Evolutionary conservation across 2,888 invertebrate genomes (phyloP).

Genomic region (Sinhomidia bicolor): DNA sequence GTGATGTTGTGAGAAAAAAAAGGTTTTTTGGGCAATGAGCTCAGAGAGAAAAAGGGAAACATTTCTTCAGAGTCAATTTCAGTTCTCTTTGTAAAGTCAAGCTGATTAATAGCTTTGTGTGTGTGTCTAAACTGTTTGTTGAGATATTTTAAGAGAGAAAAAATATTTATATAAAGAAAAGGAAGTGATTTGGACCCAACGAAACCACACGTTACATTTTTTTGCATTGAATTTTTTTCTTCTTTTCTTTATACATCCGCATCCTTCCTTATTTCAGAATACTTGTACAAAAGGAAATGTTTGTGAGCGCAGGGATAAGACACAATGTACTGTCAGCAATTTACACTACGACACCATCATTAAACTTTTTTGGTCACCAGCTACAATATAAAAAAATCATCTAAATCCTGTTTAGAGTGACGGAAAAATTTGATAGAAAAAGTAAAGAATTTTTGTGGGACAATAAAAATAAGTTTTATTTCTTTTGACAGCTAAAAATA

Average conservation of each 20-base stretch:
- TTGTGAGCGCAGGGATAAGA: too few relatives aligned
- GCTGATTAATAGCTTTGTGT: constrained; percentile 62
- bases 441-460: neutral
- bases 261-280: neutral
- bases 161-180: neutral
- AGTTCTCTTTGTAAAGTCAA: constrained; percentile 43
- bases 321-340: neutral
- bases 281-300: neutral
- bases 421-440: neutral
- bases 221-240: neutral
- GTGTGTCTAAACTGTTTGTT: neutral
- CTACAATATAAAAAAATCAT: constrained; percentile 3
- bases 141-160: neutral
- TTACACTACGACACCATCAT: neutral
- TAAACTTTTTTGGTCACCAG: constrained; percentile 12
- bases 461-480: neutral
- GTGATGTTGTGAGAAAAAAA: constrained; percentile 34
- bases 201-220: neutral
- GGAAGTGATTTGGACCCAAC: neutral
- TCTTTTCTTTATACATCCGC: neutral
- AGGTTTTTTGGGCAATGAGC: constrained; percentile 44
- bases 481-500: neutral
- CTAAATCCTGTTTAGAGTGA: constrained; percentile 7
- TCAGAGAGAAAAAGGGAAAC: constrained; percentile 27
- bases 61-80: constrained; percentile 45